Evolutionary conservation across 1,140 invertebrate species (phyloP).

Genomic region (Tetramorium alpestre): DNA sequence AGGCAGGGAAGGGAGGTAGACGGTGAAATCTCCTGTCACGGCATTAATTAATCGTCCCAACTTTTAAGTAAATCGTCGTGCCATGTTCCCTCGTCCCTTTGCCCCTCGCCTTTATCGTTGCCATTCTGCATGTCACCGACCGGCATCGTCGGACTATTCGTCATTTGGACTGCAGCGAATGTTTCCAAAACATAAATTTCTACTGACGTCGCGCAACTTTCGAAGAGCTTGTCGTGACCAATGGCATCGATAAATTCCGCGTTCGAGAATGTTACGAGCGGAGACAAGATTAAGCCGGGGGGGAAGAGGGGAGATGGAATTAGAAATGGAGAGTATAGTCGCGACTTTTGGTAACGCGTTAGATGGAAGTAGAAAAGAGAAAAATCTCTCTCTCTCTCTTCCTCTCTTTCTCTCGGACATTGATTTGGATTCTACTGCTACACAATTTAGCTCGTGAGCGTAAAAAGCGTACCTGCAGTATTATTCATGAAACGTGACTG

Average conservation of each 20-base stretch:
- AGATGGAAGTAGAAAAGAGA: background rate
- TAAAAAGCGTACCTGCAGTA: background rate
- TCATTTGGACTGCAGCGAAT: conserved; percentile 50
- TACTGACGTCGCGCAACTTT: conserved; percentile 53
- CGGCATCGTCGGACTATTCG: conserved; percentile 57
- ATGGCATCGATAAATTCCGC: conserved; percentile 13
- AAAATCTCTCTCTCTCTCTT: background rate
- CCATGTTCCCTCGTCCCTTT: background rate
- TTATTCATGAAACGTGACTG: background rate
- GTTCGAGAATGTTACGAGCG: conserved; percentile 17
- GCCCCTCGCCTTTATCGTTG: conserved; percentile 36
- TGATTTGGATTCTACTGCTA: background rate
- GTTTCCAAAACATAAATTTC: conserved; percentile 67
- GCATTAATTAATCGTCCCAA: conserved; percentile 80
- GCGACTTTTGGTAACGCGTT: background rate
- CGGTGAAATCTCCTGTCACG: conserved; percentile 53
- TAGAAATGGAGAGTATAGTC: background rate
- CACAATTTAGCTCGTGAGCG: background rate
- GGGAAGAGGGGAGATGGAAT: background rate
- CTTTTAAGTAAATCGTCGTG: conserved; percentile 78
- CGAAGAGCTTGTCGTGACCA: background rate
- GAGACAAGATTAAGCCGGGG: conserved; percentile 35
- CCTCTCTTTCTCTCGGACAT: background rate
- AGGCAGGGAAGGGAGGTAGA: conserved; percentile 23
- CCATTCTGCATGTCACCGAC: conserved; percentile 57